Base-by-base conservation (phyloP, 1,140 invertebrate species). In the Prorops nasuta region DNA sequence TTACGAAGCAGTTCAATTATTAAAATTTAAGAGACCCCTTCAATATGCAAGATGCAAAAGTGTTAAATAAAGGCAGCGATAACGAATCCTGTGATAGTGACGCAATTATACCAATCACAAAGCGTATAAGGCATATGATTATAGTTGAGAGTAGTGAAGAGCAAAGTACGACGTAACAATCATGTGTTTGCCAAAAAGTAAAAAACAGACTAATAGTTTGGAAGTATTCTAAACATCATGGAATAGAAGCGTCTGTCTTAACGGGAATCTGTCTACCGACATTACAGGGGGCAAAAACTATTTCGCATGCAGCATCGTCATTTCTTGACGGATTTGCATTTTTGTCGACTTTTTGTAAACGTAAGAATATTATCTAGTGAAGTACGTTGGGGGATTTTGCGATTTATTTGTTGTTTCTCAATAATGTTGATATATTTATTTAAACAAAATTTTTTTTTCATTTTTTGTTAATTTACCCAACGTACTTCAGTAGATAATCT, bases 181-280 rank as follows among this genome's bases (percentile, higher is more conserved):
- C 51, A 44, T 54, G 24, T 40, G 44, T 49, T 54, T 54, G 51
- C 24, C 41, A 50, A 12, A n/a, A 54, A 35, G 3, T 17, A 44
- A 40, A 44, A 49, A 50, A 44, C 44, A 44, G 34, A 44, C 46
- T 35, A 49, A 49, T 49, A 42, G 10, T 49, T 54, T 54, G 36
- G 28, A 54, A 15, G 28, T 54, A 54, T 49, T 54, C 36, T 44
- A 28, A 49, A 22, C 1, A 7, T 38, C 22, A 19, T 50, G 40
- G 17, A 3, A 44, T 53, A 49, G 37, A 43, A 49, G 40, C n/a
- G 18, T 49, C 9, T 48, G 20, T 48, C 17, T 10, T 37, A n/a
- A n/a, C n/a, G n/a, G n/a, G n/a, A n/a, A n/a, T n/a, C n/a, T n/a
- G n/a, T n/a, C n/a, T n/a, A n/a, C n/a, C n/a, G n/a, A n/a, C n/a